A percentile compares a stretch with the other conserved stretches of the same genome.
Conservation (phyloP, 2,888 invertebrate genomes). For the Petrolisthes cinctipes region DNA sequence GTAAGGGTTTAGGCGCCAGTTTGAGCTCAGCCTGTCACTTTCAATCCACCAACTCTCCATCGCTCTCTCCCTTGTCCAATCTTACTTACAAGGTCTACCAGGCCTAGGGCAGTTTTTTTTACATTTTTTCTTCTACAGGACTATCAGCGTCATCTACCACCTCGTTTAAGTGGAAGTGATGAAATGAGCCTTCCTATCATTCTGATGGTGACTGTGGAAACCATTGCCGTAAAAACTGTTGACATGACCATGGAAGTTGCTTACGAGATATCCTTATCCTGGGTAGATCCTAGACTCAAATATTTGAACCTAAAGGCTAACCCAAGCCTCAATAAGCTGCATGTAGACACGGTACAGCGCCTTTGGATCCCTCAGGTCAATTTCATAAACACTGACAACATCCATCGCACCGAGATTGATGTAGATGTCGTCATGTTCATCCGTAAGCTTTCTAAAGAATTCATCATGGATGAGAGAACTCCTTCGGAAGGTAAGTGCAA, state of each 20-base stretch:
- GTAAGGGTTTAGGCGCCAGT: too few species aligned
- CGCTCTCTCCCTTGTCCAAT: too few species aligned
- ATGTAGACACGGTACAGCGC: conserved; percentile 27
- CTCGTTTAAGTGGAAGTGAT: conserved; percentile 31
- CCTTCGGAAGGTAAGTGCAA: conserved; percentile 55
- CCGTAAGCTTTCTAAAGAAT: neutral
- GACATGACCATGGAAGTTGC: conserved; percentile 54
- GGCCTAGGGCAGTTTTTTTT: neutral
- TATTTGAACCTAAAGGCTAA: conserved; percentile 61
- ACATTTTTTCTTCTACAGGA: neutral
- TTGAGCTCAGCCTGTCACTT: too few species aligned
- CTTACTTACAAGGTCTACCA: too few species aligned
- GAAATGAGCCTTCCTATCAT: conserved; percentile 45
- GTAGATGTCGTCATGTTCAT: conserved; percentile 53
- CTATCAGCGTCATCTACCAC: conserved; percentile 59
- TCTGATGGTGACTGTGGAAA: conserved; percentile 52
- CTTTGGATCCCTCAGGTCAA: conserved; percentile 60
- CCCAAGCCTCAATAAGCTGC: conserved; percentile 55
- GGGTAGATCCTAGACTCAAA: conserved; percentile 54
- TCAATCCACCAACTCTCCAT: too few species aligned
- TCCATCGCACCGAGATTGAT: conserved; percentile 55
- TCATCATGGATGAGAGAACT: conserved; percentile 40
- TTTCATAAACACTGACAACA: conserved; percentile 62
- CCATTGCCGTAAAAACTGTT: conserved; percentile 53
- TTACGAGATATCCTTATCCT: conserved; percentile 47